These are phyloP conservation scores for Rhynchomys soricoides DNA, from an alignment of 2,113 vertebrate genomes.

Conservation along the genomic window DNA sequence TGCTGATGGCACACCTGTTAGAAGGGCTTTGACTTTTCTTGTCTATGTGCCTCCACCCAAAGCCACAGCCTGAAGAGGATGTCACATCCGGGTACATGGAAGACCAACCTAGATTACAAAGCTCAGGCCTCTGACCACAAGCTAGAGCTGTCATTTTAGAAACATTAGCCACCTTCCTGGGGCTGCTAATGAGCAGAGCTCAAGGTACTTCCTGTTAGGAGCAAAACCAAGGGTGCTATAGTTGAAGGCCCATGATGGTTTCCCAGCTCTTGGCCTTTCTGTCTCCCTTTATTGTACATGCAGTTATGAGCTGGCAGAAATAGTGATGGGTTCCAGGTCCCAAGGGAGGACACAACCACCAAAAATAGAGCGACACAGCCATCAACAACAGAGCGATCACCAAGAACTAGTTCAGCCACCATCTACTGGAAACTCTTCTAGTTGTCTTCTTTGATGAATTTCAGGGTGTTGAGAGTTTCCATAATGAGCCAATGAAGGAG, in stretches of 20 bases:
- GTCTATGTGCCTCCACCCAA: neutral
- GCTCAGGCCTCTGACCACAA: neutral
- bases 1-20: neutral
- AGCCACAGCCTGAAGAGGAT: neutral
- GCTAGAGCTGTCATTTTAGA: neutral
- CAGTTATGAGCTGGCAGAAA: neutral
- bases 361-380: neutral
- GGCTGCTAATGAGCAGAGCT: neutral
- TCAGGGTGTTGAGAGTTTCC: neutral
- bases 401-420: neutral
- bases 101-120: neutral
- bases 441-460: neutral
- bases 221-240: neutral
- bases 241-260: neutral
- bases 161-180: rapidly evolving
- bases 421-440: neutral
- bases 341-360: neutral
- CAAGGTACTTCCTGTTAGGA: neutral
- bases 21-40: neutral
- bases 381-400: neutral
- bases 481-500: neutral
- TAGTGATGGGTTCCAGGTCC: neutral
- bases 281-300: neutral
- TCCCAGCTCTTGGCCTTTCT: neutral
- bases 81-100: neutral